Evolutionary conservation across 2,888 invertebrate species (phyloP).

Genomic region (Sipunculus nudus): DNA sequence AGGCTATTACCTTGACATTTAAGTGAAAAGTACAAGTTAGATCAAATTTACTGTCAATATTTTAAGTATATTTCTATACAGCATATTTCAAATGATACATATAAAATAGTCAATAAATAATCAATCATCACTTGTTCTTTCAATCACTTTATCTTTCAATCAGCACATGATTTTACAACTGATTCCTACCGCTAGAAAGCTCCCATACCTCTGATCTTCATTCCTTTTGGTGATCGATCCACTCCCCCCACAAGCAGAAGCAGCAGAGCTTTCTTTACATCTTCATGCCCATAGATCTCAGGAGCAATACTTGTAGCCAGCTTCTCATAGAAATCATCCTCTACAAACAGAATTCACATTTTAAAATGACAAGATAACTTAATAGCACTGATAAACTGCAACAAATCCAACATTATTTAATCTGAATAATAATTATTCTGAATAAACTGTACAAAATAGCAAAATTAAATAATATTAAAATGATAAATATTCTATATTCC

Average conservation of each 20-base stretch:
- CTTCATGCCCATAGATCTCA: slow-evolving; percentile 98
- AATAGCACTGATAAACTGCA: too few species aligned
- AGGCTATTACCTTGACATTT: too few species aligned
- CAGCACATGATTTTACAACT: neutral
- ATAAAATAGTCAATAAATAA: neutral
- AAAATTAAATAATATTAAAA: too few species aligned
- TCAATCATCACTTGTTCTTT: neutral
- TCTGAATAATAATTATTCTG: too few species aligned
- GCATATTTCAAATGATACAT: neutral
- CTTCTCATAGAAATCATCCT: slow-evolving; percentile 85
- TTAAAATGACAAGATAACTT: too few species aligned
- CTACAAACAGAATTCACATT: too few species aligned
- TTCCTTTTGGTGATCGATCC: slow-evolving; percentile 86
- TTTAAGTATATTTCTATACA: neutral
- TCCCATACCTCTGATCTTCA: slow-evolving; percentile 90
- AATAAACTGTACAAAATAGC: too few species aligned
- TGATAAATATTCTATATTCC: too few species aligned
- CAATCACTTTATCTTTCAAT: neutral
- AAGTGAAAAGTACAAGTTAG: too few species aligned
- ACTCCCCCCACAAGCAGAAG: slow-evolving; percentile 83
- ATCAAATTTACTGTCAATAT: too few species aligned
- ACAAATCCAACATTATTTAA: too few species aligned
- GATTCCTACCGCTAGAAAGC: neutral
- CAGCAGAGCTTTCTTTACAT: slow-evolving; percentile 96
- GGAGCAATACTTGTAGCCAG: slow-evolving; percentile 94